Conservation (phyloP, 1,140 invertebrate species). For the Drosophila albomicans region DNA sequence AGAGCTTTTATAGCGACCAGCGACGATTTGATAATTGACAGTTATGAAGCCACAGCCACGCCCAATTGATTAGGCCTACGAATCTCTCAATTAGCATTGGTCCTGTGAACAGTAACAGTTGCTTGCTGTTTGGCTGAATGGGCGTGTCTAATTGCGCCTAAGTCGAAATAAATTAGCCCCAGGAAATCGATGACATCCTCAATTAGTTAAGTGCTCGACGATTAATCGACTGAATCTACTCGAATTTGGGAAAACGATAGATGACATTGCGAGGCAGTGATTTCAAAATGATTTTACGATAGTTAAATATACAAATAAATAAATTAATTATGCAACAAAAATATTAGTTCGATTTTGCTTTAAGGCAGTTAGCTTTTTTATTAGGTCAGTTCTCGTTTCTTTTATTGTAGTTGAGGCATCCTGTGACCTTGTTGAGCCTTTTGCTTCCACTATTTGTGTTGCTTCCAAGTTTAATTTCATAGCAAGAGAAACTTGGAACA, state of each 20-base stretch:
- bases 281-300: not conserved
- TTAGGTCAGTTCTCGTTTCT: not conserved
- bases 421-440: conserved; percentile 8
- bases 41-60: conserved; percentile 35
- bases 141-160: conserved; percentile 64
- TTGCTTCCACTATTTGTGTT: conserved; percentile 11
- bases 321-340: not conserved
- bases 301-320: not conserved
- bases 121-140: conserved; percentile 39
- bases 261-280: not conserved
- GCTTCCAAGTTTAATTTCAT: not conserved
- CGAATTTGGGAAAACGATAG: not conserved
- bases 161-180: conserved; percentile 72
- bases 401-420: conserved; percentile 1
- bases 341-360: not conserved
- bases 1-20: conserved; percentile 29
- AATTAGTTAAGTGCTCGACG: conserved; percentile 41
- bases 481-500: conserved; percentile 24
- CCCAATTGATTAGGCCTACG: conserved; percentile 60
- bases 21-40: conserved; percentile 67
- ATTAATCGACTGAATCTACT: conserved; percentile 31
- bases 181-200: conserved; percentile 48
- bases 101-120: conserved; percentile 68
- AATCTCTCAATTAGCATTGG: conserved; percentile 72
- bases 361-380: not conserved